A percentile compares a stretch with the other conserved stretches of the same genome.
Conservation (phyloP, 2,113 vertebrate species). For the Morone chrysops region DNA sequence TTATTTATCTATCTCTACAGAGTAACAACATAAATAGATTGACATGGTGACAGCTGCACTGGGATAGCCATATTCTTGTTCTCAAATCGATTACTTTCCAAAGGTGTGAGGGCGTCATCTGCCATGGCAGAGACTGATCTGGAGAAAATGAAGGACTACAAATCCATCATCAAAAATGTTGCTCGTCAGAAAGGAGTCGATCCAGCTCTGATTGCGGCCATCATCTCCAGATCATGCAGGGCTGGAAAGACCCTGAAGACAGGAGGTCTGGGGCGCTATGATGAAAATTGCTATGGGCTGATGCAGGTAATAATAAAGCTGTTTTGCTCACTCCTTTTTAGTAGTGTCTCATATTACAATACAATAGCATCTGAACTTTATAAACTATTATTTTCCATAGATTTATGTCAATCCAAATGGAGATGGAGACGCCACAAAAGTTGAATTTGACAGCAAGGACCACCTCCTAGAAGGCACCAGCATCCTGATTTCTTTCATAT, state of each 20-base stretch:
- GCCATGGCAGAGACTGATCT: constrained; percentile 38
- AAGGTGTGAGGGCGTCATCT: not conserved
- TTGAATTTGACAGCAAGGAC: constrained; percentile 18
- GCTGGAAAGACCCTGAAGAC: constrained; percentile 1
- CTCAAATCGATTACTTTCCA: not conserved
- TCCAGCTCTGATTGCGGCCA: too few relatives aligned
- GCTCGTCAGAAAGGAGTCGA: not conserved
- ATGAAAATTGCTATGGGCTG: constrained; percentile 2
- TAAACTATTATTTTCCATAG: not conserved
- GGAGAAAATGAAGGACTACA: constrained; percentile 4
- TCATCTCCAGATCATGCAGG: not conserved
- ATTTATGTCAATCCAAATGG: constrained; percentile 1
- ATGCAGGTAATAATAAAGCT: constrained; percentile 24
- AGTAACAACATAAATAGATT: not conserved
- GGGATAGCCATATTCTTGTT: too few relatives aligned
- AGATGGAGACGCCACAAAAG: not conserved
- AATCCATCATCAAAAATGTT: not conserved
- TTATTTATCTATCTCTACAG: not conserved
- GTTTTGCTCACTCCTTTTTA: not conserved
- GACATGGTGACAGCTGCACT: too few relatives aligned
- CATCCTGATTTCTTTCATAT: constrained; percentile 1
- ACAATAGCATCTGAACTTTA: not conserved
- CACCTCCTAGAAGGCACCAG: constrained; percentile 19
- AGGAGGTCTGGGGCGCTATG: constrained; percentile 13
- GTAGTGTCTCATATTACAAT: not conserved